Base-by-base conservation (phyloP, 2,888 invertebrate species). In the Drosophila nigricruria region DNA sequence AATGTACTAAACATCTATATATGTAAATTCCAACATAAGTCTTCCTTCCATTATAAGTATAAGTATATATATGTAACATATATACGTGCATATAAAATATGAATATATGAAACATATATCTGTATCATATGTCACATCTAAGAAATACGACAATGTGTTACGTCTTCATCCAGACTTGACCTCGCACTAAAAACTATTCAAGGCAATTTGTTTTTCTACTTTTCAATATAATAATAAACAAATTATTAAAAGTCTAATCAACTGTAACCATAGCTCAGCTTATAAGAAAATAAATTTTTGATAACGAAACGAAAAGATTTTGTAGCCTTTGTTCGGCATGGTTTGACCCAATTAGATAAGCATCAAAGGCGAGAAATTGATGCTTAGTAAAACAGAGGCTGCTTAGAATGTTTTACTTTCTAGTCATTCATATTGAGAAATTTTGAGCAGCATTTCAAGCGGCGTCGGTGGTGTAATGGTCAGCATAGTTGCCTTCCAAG, bases 401-500 rank as follows among this genome's bases (percentile, higher is more conserved):
- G 25, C 52, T 53, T 53, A 68, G 63, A 78, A 45, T 1, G 1
- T 16, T 32, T 27, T 5, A 5, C n/a, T 30, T 18, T 12, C n/a
- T 0, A n/a, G 0, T 12, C 10, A 5, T n/a, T n/a, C 12, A 1
- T 49, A 18, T 47, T 2, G 23, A 25, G 53, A 60, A 61, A 3
- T 27, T 52, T 68, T 20, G 3, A 14, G 0, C 32, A 0, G 0
- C 1, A 0, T 0, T 0, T 0, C 32, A 79, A 50, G 50, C n/a
- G 76, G 93, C 93, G 92, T 92, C 91, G 92, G 92, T 93, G 93
- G 93, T 92, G 93, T 93, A 93, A 92, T 92, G 93, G 93, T 92
- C 81, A 93, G 93, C 93, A 92, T 92, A 92, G 93, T 93, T 93
- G 93, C 93, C 93, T 93, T 93, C 93, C 93, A 93, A 93, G 93